phyloP scores from a whole-genome alignment of 1,140 invertebrate species.

The Eueides isabella region DNA sequence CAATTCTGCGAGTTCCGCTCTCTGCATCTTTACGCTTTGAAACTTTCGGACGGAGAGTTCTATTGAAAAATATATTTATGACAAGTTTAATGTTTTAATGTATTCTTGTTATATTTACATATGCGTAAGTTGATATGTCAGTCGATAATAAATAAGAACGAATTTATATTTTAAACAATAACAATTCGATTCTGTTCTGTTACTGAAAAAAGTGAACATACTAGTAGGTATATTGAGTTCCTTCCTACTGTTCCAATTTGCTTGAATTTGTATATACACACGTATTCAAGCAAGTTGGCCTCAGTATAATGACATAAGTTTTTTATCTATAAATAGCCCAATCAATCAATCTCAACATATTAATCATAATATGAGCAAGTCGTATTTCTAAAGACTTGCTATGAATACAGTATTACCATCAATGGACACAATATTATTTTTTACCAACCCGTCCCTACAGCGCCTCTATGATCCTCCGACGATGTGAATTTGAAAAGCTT shows the following conservation, averaged over 20 bases:
- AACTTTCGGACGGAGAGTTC: slow-evolving; percentile 71
- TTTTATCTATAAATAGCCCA: background rate
- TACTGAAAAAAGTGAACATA: too few relatives aligned
- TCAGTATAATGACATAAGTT: too few relatives aligned
- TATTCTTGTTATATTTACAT: too few relatives aligned
- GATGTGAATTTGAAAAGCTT: background rate
- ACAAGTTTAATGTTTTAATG: background rate
- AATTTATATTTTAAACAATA: too few relatives aligned
- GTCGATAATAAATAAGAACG: too few relatives aligned
- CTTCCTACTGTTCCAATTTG: too few relatives aligned
- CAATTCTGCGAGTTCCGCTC: slow-evolving; percentile 73
- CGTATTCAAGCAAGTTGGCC: too few relatives aligned
- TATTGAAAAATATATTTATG: slow-evolving; percentile 51
- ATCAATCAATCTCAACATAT: background rate
- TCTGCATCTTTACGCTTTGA: slow-evolving; percentile 69
- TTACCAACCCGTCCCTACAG: background rate
- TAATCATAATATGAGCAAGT: background rate
- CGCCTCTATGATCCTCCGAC: background rate
- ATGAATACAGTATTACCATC: background rate
- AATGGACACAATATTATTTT: background rate
- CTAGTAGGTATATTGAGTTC: too few relatives aligned
- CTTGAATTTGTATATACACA: too few relatives aligned
- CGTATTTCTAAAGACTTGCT: background rate
- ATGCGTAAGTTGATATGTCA: too few relatives aligned
- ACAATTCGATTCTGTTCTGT: too few relatives aligned